These are phyloP conservation scores for Ophraella communa DNA, from an alignment of 2,888 invertebrate genomes.

Conservation along the genomic window DNA sequence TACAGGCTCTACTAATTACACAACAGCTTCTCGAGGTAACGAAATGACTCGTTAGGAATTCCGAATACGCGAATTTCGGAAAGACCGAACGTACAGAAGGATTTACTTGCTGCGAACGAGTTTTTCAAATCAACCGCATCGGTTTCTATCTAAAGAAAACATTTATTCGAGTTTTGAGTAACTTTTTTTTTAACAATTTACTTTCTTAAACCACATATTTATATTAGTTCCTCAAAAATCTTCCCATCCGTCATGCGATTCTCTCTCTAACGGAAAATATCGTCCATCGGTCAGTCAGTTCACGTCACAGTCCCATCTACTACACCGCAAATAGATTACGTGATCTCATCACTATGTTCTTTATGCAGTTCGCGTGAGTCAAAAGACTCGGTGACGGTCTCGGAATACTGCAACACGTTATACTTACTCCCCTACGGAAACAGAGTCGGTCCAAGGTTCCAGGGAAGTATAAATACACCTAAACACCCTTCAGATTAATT, in stretches of 20 bases:
- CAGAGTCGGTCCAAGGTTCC: not conserved
- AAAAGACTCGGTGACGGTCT: constrained; percentile 14
- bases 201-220: not conserved
- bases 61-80: constrained; percentile 38
- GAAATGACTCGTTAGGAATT: constrained; percentile 43
- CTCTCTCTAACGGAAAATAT: not conserved
- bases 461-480: not conserved
- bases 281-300: constrained; percentile 20
- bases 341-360: constrained; percentile 55
- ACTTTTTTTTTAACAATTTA: not conserved
- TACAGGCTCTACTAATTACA: constrained; percentile 49
- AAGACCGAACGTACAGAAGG: constrained; percentile 3
- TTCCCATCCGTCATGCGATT: not conserved
- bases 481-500: not conserved
- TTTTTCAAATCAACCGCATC: no score
- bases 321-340: constrained; percentile 60
- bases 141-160: no score
- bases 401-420: constrained; percentile 49
- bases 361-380: constrained; percentile 17
- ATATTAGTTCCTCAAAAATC: not conserved
- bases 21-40: constrained; percentile 36
- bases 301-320: constrained; percentile 34
- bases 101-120: no score
- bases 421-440: constrained; percentile 33
- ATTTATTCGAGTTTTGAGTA: no score